Conservation (phyloP, 1,140 invertebrate genomes). For the Bombus picipes region DNA sequence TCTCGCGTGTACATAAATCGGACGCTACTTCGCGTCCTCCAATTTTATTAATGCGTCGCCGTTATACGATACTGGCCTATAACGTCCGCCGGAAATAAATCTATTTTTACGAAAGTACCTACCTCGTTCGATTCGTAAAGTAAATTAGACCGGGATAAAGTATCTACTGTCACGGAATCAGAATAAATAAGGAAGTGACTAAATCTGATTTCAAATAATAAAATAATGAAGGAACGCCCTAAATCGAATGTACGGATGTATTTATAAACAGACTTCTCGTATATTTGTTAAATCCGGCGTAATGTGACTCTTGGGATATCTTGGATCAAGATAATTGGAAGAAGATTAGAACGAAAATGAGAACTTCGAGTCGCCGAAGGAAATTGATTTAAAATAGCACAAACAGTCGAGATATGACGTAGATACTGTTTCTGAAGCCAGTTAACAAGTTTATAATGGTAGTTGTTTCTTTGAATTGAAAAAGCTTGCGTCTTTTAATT, state of each 20-base stretch:
- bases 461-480: neutral
- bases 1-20: no score
- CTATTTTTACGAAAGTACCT: neutral
- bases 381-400: conserved; percentile 5
- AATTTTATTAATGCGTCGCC: neutral
- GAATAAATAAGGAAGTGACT: no score
- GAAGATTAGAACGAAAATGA: neutral
- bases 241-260: no score
- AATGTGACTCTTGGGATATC: no score
- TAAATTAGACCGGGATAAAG: no score
- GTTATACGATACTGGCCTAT: neutral
- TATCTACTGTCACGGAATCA: no score
- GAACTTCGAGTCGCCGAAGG: neutral
- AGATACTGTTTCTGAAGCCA: neutral
- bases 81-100: neutral
- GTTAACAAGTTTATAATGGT: neutral
- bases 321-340: neutral
- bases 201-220: neutral
- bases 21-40: no score
- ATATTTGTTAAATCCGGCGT: neutral
- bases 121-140: neutral
- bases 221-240: no score
- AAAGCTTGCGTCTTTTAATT: neutral
- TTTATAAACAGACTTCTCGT: no score
- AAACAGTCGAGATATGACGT: neutral